phyloP scores from a whole-genome alignment of 2,888 invertebrate genomes.

The Zhengitettix transpicula region DNA sequence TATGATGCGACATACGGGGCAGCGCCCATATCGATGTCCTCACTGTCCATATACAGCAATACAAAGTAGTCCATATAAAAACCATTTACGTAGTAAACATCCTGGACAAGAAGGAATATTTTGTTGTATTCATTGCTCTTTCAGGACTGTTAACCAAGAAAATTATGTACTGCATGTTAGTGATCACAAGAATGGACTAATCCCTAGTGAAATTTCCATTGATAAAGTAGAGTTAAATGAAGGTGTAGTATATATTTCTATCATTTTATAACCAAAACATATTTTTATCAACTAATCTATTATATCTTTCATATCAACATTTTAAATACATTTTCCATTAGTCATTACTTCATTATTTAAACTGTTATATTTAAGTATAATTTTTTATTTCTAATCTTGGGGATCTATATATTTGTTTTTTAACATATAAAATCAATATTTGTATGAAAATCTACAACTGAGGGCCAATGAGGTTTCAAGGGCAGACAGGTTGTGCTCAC shows the following conservation, averaged over 20 bases:
- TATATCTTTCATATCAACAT: no score
- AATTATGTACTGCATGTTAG: conserved; percentile 34
- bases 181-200: conserved; percentile 34
- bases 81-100: conserved; percentile 37
- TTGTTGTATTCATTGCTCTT: conserved; percentile 35
- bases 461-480: no score
- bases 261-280: background rate
- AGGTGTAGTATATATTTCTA: background rate
- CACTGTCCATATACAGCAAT: conserved; percentile 52
- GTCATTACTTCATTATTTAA: no score
- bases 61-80: conserved; percentile 49
- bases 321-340: no score
- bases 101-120: conserved; percentile 31
- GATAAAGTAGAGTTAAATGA: background rate
- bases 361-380: no score
- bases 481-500: no score
- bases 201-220: conserved; percentile 11
- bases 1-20: conserved; percentile 40
- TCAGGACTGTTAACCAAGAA: conserved; percentile 38
- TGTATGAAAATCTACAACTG: no score
- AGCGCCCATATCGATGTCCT: conserved; percentile 43
- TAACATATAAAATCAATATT: no score
- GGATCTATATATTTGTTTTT: no score
- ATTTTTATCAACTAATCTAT: no score
- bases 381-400: no score